A percentile compares a stretch with the other conserved stretches of the same genome.
These are phyloP conservation scores for Tenrec ecaudatus DNA, from an alignment of 2,113 vertebrate genomes.

Conservation along the genomic window DNA sequence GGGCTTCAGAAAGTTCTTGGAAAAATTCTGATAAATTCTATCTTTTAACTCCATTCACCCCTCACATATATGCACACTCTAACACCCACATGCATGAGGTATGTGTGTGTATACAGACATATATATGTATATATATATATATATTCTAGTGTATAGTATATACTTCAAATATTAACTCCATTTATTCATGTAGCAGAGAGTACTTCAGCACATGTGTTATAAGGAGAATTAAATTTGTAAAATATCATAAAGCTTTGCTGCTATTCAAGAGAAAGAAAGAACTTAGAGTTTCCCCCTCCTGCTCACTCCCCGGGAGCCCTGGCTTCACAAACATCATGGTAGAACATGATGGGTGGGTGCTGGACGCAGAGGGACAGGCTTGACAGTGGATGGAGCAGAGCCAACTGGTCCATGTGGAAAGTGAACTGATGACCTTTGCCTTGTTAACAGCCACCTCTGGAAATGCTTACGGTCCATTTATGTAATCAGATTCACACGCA, in stretches of 20 bases:
- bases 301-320: neutral
- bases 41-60: too few species aligned
- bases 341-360: neutral
- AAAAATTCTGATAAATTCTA: too few species aligned
- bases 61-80: neutral
- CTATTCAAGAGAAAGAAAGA: conserved; percentile 46
- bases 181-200: neutral
- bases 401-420: conserved; percentile 23
- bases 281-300: neutral
- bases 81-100: neutral
- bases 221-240: neutral
- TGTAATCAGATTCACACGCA: conserved; percentile 42
- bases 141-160: neutral
- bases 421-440: conserved; percentile 63
- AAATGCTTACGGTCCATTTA: conserved; percentile 67
- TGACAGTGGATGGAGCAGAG: conserved; percentile 2
- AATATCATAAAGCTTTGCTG: conserved; percentile 2
- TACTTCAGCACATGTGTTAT: neutral
- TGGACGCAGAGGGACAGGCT: neutral
- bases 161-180: conserved; percentile 6
- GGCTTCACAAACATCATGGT: neutral
- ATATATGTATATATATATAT: too few species aligned
- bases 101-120: neutral
- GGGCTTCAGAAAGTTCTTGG: too few species aligned
- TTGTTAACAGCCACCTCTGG: conserved; percentile 61